These are phyloP conservation scores for Anthoptus insignis DNA, from an alignment of 2,888 invertebrate genomes.

Conservation along the genomic window DNA sequence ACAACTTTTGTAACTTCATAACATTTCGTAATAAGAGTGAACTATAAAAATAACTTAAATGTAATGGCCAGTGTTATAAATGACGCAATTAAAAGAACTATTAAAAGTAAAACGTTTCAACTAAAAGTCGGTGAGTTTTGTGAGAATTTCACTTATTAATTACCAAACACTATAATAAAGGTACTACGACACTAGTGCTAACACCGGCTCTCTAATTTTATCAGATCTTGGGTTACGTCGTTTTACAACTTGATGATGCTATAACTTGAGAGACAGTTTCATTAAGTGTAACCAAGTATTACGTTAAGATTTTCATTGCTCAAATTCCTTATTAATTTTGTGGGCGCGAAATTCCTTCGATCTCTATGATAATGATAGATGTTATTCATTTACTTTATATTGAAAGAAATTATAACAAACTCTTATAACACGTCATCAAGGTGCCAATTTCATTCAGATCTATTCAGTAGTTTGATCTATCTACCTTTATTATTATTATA, in stretches of 20 bases:
- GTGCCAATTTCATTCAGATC: no score
- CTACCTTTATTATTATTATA: no score
- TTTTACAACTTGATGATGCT: slow-evolving; percentile 20
- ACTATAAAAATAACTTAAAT: not conserved
- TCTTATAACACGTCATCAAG: no score
- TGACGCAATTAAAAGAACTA: slow-evolving; percentile 56
- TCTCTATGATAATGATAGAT: not conserved
- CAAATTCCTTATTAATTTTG: not conserved
- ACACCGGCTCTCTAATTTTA: slow-evolving; percentile 53
- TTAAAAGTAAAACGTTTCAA: slow-evolving; percentile 56
- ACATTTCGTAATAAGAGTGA: not conserved
- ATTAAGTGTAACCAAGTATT: slow-evolving; percentile 10
- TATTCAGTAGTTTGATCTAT: no score
- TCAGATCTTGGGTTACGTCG: slow-evolving; percentile 46
- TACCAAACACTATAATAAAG: slow-evolving; percentile 44
- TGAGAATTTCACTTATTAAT: slow-evolving; percentile 60
- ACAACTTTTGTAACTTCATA: not conserved
- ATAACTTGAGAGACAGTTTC: slow-evolving; percentile 23
- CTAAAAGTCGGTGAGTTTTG: slow-evolving; percentile 54
- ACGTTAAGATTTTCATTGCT: not conserved
- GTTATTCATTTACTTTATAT: no score
- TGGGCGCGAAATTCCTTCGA: not conserved
- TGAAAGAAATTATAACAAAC: no score
- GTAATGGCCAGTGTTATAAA: slow-evolving; percentile 43
- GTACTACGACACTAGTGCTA: not conserved